A percentile compares a stretch with the other conserved stretches of the same genome.
Conservation (phyloP, 2,888 invertebrate genomes). For the Tromatobia lineatoria region DNA sequence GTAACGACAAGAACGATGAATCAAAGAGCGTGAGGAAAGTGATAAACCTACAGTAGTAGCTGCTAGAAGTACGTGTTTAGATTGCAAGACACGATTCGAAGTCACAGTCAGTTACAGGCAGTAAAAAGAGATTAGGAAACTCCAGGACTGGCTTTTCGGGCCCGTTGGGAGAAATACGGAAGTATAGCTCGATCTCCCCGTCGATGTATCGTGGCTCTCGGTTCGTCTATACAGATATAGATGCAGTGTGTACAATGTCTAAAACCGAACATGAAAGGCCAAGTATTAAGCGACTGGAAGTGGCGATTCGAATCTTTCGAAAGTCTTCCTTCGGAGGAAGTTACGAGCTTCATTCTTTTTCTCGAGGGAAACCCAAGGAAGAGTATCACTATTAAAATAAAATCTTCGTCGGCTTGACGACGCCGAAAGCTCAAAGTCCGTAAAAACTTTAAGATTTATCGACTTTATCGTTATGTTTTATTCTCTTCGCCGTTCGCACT, state of each 20-base stretch:
- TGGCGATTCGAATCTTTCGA: constrained; percentile 40
- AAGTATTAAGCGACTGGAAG: constrained; percentile 46
- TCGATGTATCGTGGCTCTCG: constrained; percentile 1
- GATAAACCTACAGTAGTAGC: constrained; percentile 53
- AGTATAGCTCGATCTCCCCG: constrained; percentile 57
- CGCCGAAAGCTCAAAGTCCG: background rate
- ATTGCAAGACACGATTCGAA: constrained; percentile 77
- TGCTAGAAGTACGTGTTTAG: constrained; percentile 72
- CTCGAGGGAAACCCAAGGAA: background rate
- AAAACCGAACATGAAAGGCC: constrained; percentile 44
- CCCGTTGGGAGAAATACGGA: constrained; percentile 70
- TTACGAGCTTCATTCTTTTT: constrained; percentile 7
- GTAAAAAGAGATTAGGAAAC: constrained; percentile 83
- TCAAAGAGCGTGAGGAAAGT: constrained; percentile 46
- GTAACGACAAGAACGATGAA: constrained; percentile 49
- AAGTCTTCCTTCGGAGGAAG: constrained; percentile 19
- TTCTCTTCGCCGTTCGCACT: background rate
- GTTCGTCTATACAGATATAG: background rate
- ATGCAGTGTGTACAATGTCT: constrained; percentile 18
- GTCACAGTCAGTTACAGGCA: constrained; percentile 81
- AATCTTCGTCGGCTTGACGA: background rate
- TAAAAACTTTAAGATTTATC: constrained; percentile 6
- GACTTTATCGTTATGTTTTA: constrained; percentile 16
- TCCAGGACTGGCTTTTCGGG: constrained; percentile 72
- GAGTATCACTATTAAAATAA: constrained; percentile 23